These are phyloP conservation scores for Catonia carolina DNA, from an alignment of 2,888 invertebrate species.

Conservation along the genomic window DNA sequence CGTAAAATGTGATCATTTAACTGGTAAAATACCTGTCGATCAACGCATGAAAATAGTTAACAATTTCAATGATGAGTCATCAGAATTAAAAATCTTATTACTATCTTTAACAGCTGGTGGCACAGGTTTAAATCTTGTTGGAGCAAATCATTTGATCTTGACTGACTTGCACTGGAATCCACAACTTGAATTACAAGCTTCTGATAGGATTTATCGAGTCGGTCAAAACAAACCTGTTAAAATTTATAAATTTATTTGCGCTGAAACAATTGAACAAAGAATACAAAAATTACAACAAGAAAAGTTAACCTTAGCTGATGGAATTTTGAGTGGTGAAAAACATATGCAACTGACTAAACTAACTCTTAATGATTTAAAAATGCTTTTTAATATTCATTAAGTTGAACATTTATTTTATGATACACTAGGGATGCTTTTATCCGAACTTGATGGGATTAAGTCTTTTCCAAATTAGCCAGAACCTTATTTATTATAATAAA, in stretches of 20 bases:
- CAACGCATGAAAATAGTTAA: too few species aligned
- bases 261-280: slow-evolving; percentile 81
- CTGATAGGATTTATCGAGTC: slow-evolving; percentile 86
- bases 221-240: slow-evolving; percentile 77
- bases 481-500: too few species aligned
- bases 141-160: slow-evolving; percentile 85
- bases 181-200: slow-evolving; percentile 88
- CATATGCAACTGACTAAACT: slow-evolving; percentile 60
- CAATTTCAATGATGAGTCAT: too few species aligned
- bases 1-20: too few species aligned
- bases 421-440: too few species aligned
- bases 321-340: slow-evolving; percentile 64
- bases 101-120: slow-evolving; percentile 90
- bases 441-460: too few species aligned
- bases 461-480: too few species aligned
- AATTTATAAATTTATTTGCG: slow-evolving; percentile 78
- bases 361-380: slow-evolving; percentile 68
- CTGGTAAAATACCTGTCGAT: too few species aligned
- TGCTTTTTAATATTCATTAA: too few species aligned
- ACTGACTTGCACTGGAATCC: slow-evolving; percentile 97
- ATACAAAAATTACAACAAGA: slow-evolving; percentile 72
- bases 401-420: too few species aligned
- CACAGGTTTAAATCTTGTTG: slow-evolving; percentile 87
- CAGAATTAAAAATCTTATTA: slow-evolving; percentile 62
- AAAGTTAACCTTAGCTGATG: slow-evolving; percentile 70